Conservation (phyloP, 2,797 vertebrate species). For the Semotilus atromaculatus region DNA sequence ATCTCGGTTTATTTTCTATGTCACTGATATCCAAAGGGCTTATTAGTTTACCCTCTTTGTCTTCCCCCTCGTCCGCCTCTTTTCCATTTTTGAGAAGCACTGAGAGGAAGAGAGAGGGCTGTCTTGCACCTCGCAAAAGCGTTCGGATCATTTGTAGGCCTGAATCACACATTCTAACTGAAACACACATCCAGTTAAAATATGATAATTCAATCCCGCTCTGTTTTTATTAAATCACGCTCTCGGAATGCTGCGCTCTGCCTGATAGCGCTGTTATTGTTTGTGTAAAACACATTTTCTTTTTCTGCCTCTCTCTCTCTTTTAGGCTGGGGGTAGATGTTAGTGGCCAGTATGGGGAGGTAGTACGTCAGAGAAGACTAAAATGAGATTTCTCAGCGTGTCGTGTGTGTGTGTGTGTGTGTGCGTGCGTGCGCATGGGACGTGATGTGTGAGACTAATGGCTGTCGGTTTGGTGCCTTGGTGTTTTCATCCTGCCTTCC, state of each 20-base stretch:
- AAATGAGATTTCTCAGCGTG: conserved; percentile 62
- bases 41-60: conserved; percentile 62
- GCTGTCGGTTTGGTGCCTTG: conserved; percentile 67
- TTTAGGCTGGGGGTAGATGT: conserved; percentile 35
- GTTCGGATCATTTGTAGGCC: conserved; percentile 55
- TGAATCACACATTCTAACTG: conserved; percentile 56
- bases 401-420: conserved; percentile 47
- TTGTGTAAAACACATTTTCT: conserved; percentile 59
- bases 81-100: conserved; percentile 34
- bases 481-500: conserved; percentile 73
- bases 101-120: conserved; percentile 44
- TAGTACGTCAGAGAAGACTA: conserved; percentile 34
- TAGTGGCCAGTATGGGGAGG: conserved; percentile 28
- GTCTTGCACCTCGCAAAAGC: conserved; percentile 41
- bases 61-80: conserved; percentile 2
- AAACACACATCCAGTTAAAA: conserved; percentile 64
- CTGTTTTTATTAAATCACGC: conserved; percentile 63
- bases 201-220: conserved; percentile 63
- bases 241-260: conserved; percentile 53
- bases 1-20: conserved; percentile 55
- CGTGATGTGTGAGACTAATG: conserved; percentile 73
- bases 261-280: conserved; percentile 61
- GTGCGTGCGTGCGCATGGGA: conserved; percentile 41
- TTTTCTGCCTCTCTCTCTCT: conserved; percentile 30
- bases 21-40: conserved; percentile 58